Percentiles rank a stretch among this genome's conserved stretches.
phyloP scores from a whole-genome alignment of 2,113 vertebrate species.

The Xiphophorus couchianus region DNA sequence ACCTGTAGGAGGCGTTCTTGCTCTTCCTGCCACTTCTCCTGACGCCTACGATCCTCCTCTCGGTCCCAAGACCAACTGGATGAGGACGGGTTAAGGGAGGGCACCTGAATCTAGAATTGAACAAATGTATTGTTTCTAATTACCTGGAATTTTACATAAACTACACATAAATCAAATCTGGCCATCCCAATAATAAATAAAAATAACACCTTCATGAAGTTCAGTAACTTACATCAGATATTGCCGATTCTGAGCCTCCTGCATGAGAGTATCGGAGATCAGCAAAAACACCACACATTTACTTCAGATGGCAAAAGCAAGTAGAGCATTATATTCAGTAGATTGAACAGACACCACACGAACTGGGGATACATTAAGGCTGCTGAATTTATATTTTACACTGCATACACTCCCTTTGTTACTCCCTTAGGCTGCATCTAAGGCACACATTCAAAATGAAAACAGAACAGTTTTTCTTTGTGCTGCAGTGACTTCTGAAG shows the following conservation, averaged over 20 bases:
- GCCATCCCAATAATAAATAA: slow-evolving; percentile 1
- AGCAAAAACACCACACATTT: slow-evolving; percentile 1
- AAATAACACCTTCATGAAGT: slow-evolving; percentile 10
- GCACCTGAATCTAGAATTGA: slow-evolving; percentile 86
- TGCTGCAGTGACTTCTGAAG: background rate
- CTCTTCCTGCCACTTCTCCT: slow-evolving; percentile 96
- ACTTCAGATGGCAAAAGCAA: background rate
- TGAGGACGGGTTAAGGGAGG: slow-evolving; percentile 85
- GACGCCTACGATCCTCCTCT: slow-evolving; percentile 88
- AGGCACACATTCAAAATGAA: background rate
- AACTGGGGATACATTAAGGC: slow-evolving; percentile 39
- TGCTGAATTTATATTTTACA: background rate
- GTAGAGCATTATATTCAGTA: background rate
- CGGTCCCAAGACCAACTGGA: slow-evolving; percentile 91
- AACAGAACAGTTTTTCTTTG: background rate
- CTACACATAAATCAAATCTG: slow-evolving; percentile 4
- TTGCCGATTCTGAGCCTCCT: slow-evolving; percentile 91
- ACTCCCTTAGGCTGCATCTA: background rate
- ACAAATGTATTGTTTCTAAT: slow-evolving; percentile 31
- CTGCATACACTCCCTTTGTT: background rate
- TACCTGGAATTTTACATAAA: background rate
- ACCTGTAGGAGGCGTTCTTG: slow-evolving; percentile 96
- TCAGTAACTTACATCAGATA: slow-evolving; percentile 91
- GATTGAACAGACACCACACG: background rate
- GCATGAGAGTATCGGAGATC: slow-evolving; percentile 29